These are phyloP conservation scores for Andrena chrysosceles DNA, from an alignment of 2,888 invertebrate species.

Conservation along the genomic window DNA sequence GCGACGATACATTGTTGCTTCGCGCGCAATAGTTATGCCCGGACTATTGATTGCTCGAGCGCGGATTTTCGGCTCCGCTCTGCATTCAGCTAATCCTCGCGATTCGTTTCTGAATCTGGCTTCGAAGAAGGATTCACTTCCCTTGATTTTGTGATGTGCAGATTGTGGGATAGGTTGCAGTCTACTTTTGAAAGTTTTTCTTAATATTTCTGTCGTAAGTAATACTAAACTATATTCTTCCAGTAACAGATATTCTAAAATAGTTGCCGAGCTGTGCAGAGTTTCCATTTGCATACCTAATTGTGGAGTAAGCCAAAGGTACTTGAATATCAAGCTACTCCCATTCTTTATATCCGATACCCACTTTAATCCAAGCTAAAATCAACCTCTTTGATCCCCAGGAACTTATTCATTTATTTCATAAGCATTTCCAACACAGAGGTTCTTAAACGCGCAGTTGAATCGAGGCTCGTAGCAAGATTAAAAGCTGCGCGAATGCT, in stretches of 20 bases:
- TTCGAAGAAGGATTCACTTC: background rate
- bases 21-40: slow-evolving; percentile 65
- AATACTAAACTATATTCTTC: too few species aligned
- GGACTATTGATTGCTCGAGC: slow-evolving; percentile 53
- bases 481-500: background rate
- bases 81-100: background rate
- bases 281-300: too few species aligned
- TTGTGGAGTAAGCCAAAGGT: too few species aligned
- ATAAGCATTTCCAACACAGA: background rate
- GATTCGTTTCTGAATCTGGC: background rate
- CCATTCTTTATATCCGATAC: too few species aligned
- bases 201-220: too few species aligned
- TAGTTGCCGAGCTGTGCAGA: too few species aligned
- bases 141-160: background rate
- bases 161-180: background rate
- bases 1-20: slow-evolving; percentile 67
- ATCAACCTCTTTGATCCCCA: background rate
- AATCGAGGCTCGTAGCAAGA: background rate
- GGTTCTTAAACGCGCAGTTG: background rate
- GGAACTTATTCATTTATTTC: background rate
- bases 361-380: too few species aligned
- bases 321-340: too few species aligned
- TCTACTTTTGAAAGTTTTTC: background rate
- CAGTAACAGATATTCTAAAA: too few species aligned
- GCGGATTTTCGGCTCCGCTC: slow-evolving; percentile 18